Evolutionary conservation across 2,113 vertebrate genomes (phyloP), one percentile per base, ranked within the genome.

Genomic region (Lophotis ruficrista): DNA sequence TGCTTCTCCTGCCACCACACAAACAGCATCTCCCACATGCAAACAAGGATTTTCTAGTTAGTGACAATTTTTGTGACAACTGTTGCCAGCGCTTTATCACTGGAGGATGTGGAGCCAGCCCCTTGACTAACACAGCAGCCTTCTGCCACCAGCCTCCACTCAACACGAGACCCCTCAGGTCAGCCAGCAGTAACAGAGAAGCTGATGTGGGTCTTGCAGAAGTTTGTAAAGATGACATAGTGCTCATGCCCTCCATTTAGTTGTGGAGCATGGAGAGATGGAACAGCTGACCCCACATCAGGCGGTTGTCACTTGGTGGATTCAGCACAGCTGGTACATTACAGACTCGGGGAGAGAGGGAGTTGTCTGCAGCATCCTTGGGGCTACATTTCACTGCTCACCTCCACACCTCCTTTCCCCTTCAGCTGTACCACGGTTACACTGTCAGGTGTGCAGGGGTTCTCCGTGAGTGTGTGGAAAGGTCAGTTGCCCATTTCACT

Each of bases 391-490:
- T 90, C 66, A 50, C 27, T 43, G 22, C 15, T 86, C 56, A 79
- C 61, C 77, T 77, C 62, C 70, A 60, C 18, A 64, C 19, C 33
- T 87, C 69, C 47, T 21, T 82, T 61, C 22, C 53, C 17, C 37
- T 64, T 48, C 31, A n/a, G 3, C 87, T 41, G 19, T 9, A 43
- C 70, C n/a, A 1, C 6, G 7, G 33, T 72, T 43, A 25, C 70
- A 37, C 37, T 47, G 82, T 9, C 0, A 0, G 14, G 45, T 27
- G 24, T 57, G 43, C 47, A 69, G 33, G 21, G 20, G 61, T 58
- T 37, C 58, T 87, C 58, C 54, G 13, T 17, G 45, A 56, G 47
- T 10, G 13, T 47, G n/a, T 48, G 24, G 56, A 79, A 87, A 91
- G 77, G 71, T 51, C 94, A 38, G 62, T 9, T 38, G 33, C 38